Evolutionary conservation across 2,797 vertebrate species (phyloP), one percentile per base, ranked within the genome.

Genomic region (Lemur catta): DNA sequence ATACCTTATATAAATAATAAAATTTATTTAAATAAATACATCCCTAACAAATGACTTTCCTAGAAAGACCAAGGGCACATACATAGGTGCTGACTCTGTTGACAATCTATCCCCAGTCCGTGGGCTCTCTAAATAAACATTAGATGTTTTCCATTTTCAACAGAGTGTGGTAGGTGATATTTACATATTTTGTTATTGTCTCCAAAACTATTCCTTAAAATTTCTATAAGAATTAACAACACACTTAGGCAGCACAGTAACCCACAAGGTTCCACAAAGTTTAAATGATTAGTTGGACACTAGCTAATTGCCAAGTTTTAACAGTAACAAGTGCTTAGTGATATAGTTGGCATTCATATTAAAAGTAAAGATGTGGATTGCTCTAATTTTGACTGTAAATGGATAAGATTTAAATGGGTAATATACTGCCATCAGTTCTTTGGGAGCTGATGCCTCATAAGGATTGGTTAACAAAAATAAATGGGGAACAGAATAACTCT

Each of bases 151-250:
- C 43, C 35, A 84, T 59, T 33, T 48, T 95, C 71, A 50, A 48
- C 11, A 72, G 38, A 85, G 22, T 69, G 8, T 48, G 33, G 26
- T 22, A 87, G 18, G 15, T 84, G 24, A 26, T 75, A 12, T 59
- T 95, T 46, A 24, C 50, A 72, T 74, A 82, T 95, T 89, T 89
- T 17, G 22, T 33, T 52, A 13, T n/a, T 90, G 18, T 74, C 96
- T 80, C 20, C 17, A 97, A 92, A 78, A 67, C 35, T 78, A 63
- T 35, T 89, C 11, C 28, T 82, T 90, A 92, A 86, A 74, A 48
- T 48, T 87, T 94, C 82, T 12, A 52, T 87, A 84, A 96, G 48
- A 94, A 91, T 67, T 87, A 69, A 67, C 20, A 93, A 75, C 13
- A 94, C 17, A 89, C 6, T 20, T 81, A 82, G 22, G 63, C 41